These are phyloP conservation scores for Acipenser ruthenus DNA, from an alignment of 2,797 vertebrate species.

Conservation along the genomic window DNA sequence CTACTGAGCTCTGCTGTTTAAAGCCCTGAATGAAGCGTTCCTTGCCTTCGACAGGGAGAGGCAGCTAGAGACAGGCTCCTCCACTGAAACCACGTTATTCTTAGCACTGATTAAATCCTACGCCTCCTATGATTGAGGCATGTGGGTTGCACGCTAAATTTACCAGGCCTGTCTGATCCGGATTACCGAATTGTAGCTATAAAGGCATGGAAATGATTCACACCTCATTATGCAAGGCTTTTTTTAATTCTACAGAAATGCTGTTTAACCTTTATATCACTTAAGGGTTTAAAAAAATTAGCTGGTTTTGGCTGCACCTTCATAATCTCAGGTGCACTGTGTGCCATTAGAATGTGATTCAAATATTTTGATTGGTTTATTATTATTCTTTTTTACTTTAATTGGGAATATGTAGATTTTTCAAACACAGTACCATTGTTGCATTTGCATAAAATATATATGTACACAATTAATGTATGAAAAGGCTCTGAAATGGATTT, in stretches of 20 bases:
- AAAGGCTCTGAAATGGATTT: too few species aligned
- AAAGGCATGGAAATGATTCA: background rate
- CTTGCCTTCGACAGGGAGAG: background rate
- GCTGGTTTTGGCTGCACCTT: too few species aligned
- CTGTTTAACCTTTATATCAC: slow-evolving; percentile 1
- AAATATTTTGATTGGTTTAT: too few species aligned
- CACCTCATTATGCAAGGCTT: background rate
- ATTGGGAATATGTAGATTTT: too few species aligned
- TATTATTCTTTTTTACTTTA: too few species aligned
- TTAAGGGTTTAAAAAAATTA: too few species aligned
- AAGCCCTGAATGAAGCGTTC: background rate
- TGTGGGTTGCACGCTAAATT: slow-evolving; percentile 27
- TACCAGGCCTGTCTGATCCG: slow-evolving; percentile 30
- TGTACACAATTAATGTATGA: too few species aligned
- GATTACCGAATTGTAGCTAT: slow-evolving; percentile 20
- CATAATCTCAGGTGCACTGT: too few species aligned
- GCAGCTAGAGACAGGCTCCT: slow-evolving; percentile 13
- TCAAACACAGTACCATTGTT: too few species aligned
- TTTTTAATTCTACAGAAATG: slow-evolving; percentile 1
- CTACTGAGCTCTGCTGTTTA: background rate
- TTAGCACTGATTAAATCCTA: slow-evolving; percentile 9
- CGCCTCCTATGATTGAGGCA: slow-evolving; percentile 16
- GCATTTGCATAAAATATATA: too few species aligned
- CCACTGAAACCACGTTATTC: slow-evolving; percentile 15
- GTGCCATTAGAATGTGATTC: too few species aligned